phyloP scores from a whole-genome alignment of 2,888 invertebrate genomes.

The Eupelmus urozonus region DNA sequence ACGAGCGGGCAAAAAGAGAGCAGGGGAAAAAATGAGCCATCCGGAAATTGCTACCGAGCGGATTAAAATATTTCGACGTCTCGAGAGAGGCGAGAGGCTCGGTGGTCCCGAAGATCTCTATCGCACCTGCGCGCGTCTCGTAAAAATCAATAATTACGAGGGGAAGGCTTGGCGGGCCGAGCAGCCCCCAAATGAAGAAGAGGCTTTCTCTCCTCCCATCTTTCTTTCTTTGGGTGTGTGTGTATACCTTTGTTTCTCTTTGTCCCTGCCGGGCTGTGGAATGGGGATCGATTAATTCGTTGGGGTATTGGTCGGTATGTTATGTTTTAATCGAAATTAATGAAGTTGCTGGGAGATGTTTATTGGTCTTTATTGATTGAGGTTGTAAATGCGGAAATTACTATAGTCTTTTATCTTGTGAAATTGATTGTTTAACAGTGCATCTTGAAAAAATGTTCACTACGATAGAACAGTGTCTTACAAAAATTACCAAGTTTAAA shows the following conservation, averaged over 20 bases:
- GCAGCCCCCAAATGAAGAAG: background rate
- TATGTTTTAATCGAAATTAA: background rate
- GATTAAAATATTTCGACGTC: slow-evolving; percentile 70
- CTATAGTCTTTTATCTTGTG: too few relatives aligned
- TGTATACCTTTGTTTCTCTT: background rate
- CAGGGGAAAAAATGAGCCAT: background rate
- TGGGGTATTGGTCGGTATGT: background rate
- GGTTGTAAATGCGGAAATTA: too few relatives aligned
- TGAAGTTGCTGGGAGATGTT: background rate
- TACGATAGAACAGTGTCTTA: too few relatives aligned
- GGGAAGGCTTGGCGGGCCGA: slow-evolving; percentile 56
- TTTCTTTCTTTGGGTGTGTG: background rate
- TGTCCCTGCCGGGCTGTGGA: background rate
- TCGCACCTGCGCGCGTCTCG: slow-evolving; percentile 70
- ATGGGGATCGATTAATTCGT: background rate
- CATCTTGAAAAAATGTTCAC: too few relatives aligned
- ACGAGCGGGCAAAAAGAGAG: background rate
- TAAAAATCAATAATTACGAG: slow-evolving; percentile 74
- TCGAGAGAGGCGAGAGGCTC: slow-evolving; percentile 64
- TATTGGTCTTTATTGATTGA: background rate
- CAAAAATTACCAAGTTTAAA: too few relatives aligned
- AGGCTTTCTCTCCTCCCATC: background rate
- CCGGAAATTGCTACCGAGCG: slow-evolving; percentile 53
- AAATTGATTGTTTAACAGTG: too few relatives aligned
- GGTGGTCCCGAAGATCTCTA: slow-evolving; percentile 72